Conservation (phyloP, 2,797 vertebrate species). For the Psittacula derbiana region DNA sequence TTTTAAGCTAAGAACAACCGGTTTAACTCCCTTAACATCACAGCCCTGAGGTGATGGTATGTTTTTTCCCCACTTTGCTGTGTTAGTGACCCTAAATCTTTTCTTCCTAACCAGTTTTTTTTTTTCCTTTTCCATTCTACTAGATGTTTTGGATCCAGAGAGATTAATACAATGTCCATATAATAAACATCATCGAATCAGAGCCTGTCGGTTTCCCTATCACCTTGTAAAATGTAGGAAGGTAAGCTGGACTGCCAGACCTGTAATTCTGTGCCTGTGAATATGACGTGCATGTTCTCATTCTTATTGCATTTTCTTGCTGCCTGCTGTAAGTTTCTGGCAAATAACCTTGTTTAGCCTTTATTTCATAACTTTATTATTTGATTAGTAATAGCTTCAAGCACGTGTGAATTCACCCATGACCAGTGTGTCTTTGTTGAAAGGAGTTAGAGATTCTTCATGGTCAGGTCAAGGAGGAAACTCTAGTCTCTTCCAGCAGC, state of each 20-base stretch:
- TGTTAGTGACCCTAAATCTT: not conserved
- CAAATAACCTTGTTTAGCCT: not conserved
- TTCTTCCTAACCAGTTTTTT: not conserved
- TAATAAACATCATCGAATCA: constrained; percentile 19
- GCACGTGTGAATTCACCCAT: not conserved
- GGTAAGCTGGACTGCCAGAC: not conserved
- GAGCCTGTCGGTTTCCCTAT: constrained; percentile 46
- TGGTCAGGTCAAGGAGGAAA: not conserved
- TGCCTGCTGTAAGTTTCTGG: not conserved
- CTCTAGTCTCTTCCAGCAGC: not conserved
- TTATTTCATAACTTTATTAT: not conserved
- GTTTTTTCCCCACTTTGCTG: not conserved
- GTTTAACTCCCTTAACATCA: not conserved
- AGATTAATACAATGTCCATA: constrained; percentile 31
- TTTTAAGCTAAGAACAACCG: not conserved
- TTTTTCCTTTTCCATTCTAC: not conserved
- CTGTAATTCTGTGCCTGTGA: not conserved
- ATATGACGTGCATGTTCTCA: rapidly evolving
- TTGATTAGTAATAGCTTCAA: not conserved
- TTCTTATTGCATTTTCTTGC: not conserved
- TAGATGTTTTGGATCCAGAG: constrained; percentile 42
- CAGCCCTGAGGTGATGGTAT: not conserved
- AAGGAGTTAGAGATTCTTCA: not conserved
- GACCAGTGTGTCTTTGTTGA: not conserved
- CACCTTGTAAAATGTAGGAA: constrained; percentile 57